Evolutionary conservation across 2,797 vertebrate species (phyloP).

Genomic region (Hippocampus kuda): DNA sequence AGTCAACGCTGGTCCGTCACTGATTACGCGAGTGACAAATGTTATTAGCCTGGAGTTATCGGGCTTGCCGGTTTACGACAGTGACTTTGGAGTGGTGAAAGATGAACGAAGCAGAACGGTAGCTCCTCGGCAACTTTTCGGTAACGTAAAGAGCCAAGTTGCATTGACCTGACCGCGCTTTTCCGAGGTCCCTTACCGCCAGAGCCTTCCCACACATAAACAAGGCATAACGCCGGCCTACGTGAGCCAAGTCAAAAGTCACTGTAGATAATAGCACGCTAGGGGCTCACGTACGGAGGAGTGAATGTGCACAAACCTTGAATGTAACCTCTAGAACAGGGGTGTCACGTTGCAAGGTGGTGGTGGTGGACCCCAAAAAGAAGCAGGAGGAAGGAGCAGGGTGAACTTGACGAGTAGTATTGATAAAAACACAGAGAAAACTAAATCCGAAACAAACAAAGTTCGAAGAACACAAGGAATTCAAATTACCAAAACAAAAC

Average conservation of each 20-base stretch:
- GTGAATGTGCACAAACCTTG: neutral
- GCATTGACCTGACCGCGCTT: neutral
- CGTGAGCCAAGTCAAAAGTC: constrained; percentile 33
- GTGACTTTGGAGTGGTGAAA: neutral
- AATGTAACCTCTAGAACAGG: neutral
- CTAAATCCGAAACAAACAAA: no score
- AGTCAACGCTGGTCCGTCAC: neutral
- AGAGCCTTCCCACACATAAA: constrained; percentile 29
- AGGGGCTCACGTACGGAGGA: constrained; percentile 17
- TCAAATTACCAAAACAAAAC: no score
- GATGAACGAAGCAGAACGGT: neutral
- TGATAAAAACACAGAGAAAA: no score
- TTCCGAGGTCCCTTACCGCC: neutral
- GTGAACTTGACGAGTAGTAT: no score
- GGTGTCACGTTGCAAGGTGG: no score
- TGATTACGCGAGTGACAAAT: neutral
- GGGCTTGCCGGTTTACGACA: neutral
- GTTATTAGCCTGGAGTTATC: neutral
- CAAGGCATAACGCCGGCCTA: constrained; percentile 16
- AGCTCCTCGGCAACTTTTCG: neutral
- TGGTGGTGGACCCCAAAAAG: no score
- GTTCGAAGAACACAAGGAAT: no score
- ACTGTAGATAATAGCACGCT: constrained; percentile 8
- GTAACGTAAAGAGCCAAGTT: neutral
- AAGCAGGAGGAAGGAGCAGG: no score